Evolutionary conservation across 2,797 vertebrate genomes (phyloP), one percentile per base, ranked within the genome.

Genomic region (Margarornis squamiger): DNA sequence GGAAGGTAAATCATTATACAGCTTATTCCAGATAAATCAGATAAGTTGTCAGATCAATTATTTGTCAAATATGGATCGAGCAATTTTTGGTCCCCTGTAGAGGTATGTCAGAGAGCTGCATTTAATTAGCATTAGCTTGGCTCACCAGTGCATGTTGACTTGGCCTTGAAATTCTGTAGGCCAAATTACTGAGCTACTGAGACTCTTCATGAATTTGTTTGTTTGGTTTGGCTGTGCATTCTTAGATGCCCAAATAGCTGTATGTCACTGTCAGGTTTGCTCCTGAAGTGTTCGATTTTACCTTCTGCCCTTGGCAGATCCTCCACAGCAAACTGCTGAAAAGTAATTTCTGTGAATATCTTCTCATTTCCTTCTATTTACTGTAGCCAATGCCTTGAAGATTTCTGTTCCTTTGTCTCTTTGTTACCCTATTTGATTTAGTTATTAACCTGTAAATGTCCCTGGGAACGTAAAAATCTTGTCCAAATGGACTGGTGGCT

Each of bases 381-480:
- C 48, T 92, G 71, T 39, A 77, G 72, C 41, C 75, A 57, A 59
- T 54, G 30, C 48, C 73, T 78, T 39, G 49, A 71, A 70, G 39
- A 58, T 52, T 88, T 65, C 52, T 83, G 15, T 48, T 91, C 68
- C 87, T 87, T 91, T 54, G 43, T 66, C 43, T 88, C 19, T 75
- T 76, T 32, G 29, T 81, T 81, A 67, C 61, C 32, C 54, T 39
- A 7, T 67, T 83, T 83, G 24, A 58, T 73, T 94, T 77, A 70
- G 61, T 93, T 84, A 86, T 90, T 93, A 83, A 45, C 62, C 68
- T 92, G 58, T 79, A 58, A 82, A 87, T 51, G 65, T 84, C 77
- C n/a, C 65, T 10, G 62, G 84, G 66, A 94, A 88, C 38, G 71
- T 71, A 43, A 82, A 92, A 92, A 55, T 59, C 78, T 84, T 76